These are phyloP conservation scores for Himalopsyche phryganea DNA, from an alignment of 1,140 invertebrate species.

Conservation along the genomic window DNA sequence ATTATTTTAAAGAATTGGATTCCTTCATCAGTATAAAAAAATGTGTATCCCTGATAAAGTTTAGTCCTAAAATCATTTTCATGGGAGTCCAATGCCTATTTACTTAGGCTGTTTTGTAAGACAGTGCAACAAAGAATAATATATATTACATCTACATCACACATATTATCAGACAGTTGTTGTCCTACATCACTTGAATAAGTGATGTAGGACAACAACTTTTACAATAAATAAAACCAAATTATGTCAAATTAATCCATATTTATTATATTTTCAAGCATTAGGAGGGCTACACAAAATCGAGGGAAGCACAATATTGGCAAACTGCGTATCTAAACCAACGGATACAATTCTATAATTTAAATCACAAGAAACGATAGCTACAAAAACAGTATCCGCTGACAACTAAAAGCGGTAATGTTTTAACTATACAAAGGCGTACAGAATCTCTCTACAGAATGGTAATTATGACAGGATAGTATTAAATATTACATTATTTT, in stretches of 20 bases:
- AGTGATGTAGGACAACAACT: no score
- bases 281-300: conserved; percentile 33
- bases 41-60: no score
- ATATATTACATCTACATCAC: no score
- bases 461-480: conserved; percentile 30
- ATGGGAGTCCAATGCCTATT: no score
- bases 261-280: conserved; percentile 29
- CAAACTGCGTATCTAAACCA: conserved; percentile 33
- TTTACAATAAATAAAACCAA: conserved; percentile 12
- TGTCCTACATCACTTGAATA: no score
- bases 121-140: no score
- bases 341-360: conserved; percentile 26
- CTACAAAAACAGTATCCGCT: conserved; percentile 28
- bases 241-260: conserved; percentile 26
- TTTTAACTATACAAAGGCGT: conserved; percentile 32
- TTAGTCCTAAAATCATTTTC: no score
- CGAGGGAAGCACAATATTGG: conserved; percentile 36
- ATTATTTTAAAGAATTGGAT: no score
- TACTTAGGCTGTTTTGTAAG: no score
- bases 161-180: no score
- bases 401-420: conserved; percentile 33
- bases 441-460: conserved; percentile 32
- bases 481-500: conserved; percentile 30
- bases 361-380: conserved; percentile 27
- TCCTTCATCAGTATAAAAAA: no score